Conservation (phyloP, 2,888 invertebrate species). For the Pterobdella sp. region DNA sequence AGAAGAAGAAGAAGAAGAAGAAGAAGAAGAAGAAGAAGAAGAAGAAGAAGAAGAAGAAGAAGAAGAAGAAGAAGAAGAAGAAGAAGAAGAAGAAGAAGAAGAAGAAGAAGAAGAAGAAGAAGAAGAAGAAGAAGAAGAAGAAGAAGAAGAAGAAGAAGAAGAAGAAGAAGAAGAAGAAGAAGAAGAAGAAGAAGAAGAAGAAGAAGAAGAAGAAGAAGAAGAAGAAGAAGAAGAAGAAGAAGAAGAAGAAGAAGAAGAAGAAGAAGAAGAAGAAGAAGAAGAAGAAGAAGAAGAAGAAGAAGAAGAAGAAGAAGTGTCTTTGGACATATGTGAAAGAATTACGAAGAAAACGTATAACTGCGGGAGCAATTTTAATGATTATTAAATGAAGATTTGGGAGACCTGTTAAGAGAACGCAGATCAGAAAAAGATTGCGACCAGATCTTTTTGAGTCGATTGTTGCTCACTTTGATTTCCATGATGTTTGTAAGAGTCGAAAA, state of each 20-base stretch:
- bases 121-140: slow-evolving; percentile 3
- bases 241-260: slow-evolving; percentile 9
- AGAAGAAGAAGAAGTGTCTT: not conserved
- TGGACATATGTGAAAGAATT: too few species aligned
- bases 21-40: slow-evolving; percentile 2
- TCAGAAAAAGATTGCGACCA: slow-evolving; percentile 34
- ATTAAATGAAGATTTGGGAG: not conserved
- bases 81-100: not conserved
- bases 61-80: slow-evolving; percentile 13
- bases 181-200: slow-evolving; percentile 5
- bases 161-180: slow-evolving; percentile 10
- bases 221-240: slow-evolving; percentile 4
- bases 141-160: slow-evolving; percentile 5
- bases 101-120: not conserved
- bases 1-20: not conserved
- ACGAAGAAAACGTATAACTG: too few species aligned
- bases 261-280: not conserved
- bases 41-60: slow-evolving; percentile 14
- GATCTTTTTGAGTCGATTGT: slow-evolving; percentile 34
- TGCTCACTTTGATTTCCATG: slow-evolving; percentile 32
- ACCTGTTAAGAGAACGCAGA: slow-evolving; percentile 30
- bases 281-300: slow-evolving; percentile 1
- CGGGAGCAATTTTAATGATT: too few species aligned
- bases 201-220: slow-evolving; percentile 3
- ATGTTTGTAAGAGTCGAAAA: slow-evolving; percentile 34